Base-by-base conservation (phyloP, 2,113 vertebrate species). In the Geococcyx californianus region DNA sequence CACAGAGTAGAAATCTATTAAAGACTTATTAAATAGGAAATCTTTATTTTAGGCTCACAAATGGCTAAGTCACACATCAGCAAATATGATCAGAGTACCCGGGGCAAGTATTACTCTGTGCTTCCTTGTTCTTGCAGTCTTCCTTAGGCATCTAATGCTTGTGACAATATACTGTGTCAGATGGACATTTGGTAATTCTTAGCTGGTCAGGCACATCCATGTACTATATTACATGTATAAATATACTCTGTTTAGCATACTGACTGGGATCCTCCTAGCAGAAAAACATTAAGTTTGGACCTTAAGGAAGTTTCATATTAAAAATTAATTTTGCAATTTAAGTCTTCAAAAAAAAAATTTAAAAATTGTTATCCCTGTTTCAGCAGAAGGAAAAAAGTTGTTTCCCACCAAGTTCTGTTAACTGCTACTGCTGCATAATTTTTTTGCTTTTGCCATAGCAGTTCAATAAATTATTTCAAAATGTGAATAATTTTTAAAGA, bases 181-280 rank as follows among this genome's bases (percentile, higher is more conserved):
- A 42, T 4, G 28, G 62, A 49, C 24, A 55, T 42, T 4, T 13
- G 11, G 31, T 26, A 78, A 36, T 54, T 54, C 36, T 54, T 26
- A 87, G 34, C 28, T 40, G 11, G 58, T 45, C 24, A 56, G 29
- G 29, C 13, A 75, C 19, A 60, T 33, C 25, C 18, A 51, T 1
- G 0, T 26, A 58, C 49, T 26, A 29, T 69, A 16, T 44, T 26
- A 58, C 0, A 1, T 40, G 25, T 4, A 8, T 26, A 31, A 11
- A 51, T 16, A 55, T 19, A 84, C 1, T 16, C 34, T 60, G 12
- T 33, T 55, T 21, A 49, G 13, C 45, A 40, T 10, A 66, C 28
- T 17, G 21, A 55, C 0, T 29, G 33, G 28, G 34, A 19, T 56
- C 77, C 11, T 56, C 10, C 17, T 4, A 8, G 63, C 28, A 84